Percentiles rank a stretch among this genome's conserved stretches.
These are phyloP conservation scores for Altica lythri DNA, from an alignment of 2,888 invertebrate species.

Conservation along the genomic window DNA sequence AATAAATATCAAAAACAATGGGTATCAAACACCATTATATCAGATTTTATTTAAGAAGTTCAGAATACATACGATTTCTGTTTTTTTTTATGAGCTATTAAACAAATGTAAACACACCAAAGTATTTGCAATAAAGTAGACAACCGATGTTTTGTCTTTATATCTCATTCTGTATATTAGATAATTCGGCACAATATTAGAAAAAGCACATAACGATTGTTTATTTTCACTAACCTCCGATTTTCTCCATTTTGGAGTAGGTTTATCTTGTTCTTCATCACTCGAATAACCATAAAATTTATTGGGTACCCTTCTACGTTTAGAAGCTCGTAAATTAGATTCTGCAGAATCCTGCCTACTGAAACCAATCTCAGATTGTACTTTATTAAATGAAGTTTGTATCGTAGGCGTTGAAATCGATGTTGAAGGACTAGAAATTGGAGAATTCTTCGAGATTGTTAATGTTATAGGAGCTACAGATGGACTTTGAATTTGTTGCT, in stretches of 20 bases:
- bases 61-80: too few species aligned
- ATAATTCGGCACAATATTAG: too few species aligned
- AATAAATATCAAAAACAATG: too few species aligned
- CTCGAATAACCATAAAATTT: constrained; percentile 88
- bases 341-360: constrained; percentile 48
- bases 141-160: too few species aligned
- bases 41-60: too few species aligned
- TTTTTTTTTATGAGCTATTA: too few species aligned
- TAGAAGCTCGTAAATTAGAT: constrained; percentile 72
- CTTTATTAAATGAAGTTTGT: constrained; percentile 23
- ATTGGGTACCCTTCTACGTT: constrained; percentile 80
- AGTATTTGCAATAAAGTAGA: too few species aligned
- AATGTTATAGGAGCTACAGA: constrained; percentile 50
- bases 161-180: too few species aligned
- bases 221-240: constrained; percentile 59
- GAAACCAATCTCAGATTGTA: constrained; percentile 22
- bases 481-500: constrained; percentile 28
- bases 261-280: constrained; percentile 72
- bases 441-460: constrained; percentile 48
- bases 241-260: constrained; percentile 75
- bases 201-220: background rate
- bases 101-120: too few species aligned
- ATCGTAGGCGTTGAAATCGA: constrained; percentile 25
- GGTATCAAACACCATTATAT: too few species aligned
- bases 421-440: constrained; percentile 37